Percentiles rank a stretch among this genome's conserved stretches.
Evolutionary conservation across 2,797 vertebrate genomes (phyloP).

Genomic region (Gadopsis marmoratus): DNA sequence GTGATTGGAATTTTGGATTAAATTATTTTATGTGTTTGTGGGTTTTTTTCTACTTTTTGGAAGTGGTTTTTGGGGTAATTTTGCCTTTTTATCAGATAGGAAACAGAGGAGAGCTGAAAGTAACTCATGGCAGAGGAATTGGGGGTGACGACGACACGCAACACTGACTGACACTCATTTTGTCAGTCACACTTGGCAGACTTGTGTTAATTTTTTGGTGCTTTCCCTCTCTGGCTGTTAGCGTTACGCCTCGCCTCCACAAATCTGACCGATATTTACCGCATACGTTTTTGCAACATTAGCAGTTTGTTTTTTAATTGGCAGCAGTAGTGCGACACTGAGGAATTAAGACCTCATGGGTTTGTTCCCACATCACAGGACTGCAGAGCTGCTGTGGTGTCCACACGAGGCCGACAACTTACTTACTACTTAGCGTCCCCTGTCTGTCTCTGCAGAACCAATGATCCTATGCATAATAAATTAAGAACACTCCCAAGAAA

Average conservation of each 20-base stretch:
- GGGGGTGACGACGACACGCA: too few species aligned
- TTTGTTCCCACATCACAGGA: conserved; percentile 24
- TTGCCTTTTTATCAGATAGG: neutral
- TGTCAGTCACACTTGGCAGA: neutral
- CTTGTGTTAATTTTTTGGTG: neutral
- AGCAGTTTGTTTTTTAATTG: conserved; percentile 9
- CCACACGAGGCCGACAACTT: conserved; percentile 9
- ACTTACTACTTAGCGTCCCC: neutral
- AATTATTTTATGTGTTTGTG: neutral
- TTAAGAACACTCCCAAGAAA: conserved; percentile 32
- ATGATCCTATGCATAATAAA: conserved; percentile 43
- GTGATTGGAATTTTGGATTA: neutral
- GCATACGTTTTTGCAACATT: conserved; percentile 3
- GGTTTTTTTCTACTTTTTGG: neutral
- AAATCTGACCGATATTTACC: neutral
- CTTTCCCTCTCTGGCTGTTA: neutral
- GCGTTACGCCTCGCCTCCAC: conserved; percentile 1
- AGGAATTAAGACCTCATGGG: conserved; percentile 22
- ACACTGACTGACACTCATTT: neutral
- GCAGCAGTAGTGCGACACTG: neutral
- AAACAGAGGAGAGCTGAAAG: neutral
- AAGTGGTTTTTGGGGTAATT: too few species aligned
- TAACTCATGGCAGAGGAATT: neutral
- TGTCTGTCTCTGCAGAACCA: conserved; percentile 2
- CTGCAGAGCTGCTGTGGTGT: conserved; percentile 14